A percentile compares a stretch with the other conserved stretches of the same genome.
Conservation (phyloP, 2,888 invertebrate genomes). For the Cylloceria caligata region DNA sequence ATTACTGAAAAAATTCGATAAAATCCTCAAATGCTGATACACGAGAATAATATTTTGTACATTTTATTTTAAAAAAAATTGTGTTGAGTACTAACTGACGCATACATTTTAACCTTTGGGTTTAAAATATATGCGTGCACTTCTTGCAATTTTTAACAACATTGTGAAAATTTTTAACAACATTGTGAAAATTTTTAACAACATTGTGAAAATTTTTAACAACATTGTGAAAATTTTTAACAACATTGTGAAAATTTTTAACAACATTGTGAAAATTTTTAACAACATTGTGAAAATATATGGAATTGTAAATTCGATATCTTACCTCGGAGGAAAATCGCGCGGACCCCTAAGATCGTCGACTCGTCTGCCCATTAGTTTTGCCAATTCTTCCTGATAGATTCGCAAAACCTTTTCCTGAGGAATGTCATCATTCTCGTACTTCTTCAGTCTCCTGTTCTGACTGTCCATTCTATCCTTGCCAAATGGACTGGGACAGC, state of each 20-base stretch:
- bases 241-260: not conserved
- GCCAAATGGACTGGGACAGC: slow-evolving; percentile 93
- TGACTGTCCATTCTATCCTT: slow-evolving; percentile 87
- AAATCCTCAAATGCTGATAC: too few species aligned
- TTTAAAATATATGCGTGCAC: too few species aligned
- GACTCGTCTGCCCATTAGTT: slow-evolving; percentile 93
- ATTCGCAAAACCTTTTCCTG: slow-evolving; percentile 98
- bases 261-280: not conserved
- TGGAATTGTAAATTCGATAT: slow-evolving; percentile 57
- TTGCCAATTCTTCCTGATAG: slow-evolving; percentile 97
- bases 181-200: too few species aligned
- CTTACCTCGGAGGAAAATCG: slow-evolving; percentile 93
- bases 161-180: too few species aligned
- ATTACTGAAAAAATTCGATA: not conserved
- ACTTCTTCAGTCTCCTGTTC: slow-evolving; percentile 92
- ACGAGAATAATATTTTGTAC: too few species aligned
- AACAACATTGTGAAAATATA: too few species aligned
- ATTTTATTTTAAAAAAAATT: too few species aligned
- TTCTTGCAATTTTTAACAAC: too few species aligned
- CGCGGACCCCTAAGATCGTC: slow-evolving; percentile 91
- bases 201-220: too few species aligned
- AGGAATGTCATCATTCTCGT: slow-evolving; percentile 97
- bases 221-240: too few species aligned
- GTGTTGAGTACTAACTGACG: too few species aligned
- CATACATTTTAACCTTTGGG: too few species aligned